Evolutionary conservation across 2,797 vertebrate genomes (phyloP).

Genomic region (Vultur gryphus): DNA sequence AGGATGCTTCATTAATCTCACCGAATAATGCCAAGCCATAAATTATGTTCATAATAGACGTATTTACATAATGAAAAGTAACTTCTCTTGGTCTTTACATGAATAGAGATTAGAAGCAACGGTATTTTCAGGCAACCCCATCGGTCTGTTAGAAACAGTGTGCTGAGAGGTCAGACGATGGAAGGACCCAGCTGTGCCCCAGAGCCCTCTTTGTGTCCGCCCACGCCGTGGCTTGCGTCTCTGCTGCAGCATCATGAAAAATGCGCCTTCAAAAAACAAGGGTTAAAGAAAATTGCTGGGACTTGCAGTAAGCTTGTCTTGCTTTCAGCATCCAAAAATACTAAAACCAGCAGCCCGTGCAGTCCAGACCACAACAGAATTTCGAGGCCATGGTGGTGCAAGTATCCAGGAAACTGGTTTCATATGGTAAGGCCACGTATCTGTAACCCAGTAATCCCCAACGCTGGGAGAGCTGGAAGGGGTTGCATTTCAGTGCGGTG

Average conservation of each 20-base stretch:
- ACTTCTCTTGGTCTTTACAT: neutral
- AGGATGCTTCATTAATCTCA: conserved; percentile 15
- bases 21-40: conserved; percentile 5
- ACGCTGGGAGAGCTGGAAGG: neutral
- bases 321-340: neutral
- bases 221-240: fast-evolving
- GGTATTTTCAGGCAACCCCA: neutral
- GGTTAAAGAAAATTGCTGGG: neutral
- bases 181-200: neutral
- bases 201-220: neutral
- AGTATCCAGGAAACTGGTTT: conserved; percentile 11
- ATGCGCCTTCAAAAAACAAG: neutral
- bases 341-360: neutral
- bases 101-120: neutral
- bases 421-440: neutral
- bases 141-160: neutral
- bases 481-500: neutral
- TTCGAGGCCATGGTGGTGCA: neutral
- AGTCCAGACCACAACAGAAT: neutral
- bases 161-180: neutral
- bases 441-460: neutral
- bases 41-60: neutral
- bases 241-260: neutral
- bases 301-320: neutral
- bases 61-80: conserved; percentile 27